Percentiles rank a stretch among this genome's conserved stretches.
These are phyloP conservation scores for Pteropus rufus DNA, from an alignment of 2,797 vertebrate species.

Conservation along the genomic window DNA sequence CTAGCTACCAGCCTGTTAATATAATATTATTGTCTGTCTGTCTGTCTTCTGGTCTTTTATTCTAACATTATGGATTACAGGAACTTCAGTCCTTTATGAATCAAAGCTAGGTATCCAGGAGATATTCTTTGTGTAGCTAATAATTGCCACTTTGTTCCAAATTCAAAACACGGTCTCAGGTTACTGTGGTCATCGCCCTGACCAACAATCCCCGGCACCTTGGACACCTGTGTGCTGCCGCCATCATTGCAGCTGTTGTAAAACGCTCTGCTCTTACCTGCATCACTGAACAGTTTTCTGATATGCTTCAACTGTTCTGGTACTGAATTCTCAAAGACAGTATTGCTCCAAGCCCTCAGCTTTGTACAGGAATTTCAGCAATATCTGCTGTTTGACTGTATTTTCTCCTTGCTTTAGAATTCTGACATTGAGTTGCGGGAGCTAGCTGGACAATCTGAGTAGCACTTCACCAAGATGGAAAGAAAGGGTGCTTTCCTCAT, in stretches of 20 bases:
- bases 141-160: neutral
- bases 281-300: slow-evolving; percentile 31
- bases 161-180: neutral
- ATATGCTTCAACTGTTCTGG: neutral
- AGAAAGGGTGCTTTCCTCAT: neutral
- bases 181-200: neutral
- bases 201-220: neutral
- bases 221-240: neutral
- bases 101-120: neutral
- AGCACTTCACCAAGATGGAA: neutral
- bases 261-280: neutral
- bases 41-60: neutral
- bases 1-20: neutral
- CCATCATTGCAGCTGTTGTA: neutral
- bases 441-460: neutral
- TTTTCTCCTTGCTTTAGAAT: neutral
- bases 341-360: neutral
- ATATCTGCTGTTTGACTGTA: slow-evolving; percentile 43
- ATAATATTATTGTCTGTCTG: neutral
- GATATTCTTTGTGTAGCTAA: neutral
- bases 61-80: neutral
- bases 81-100: neutral
- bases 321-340: neutral
- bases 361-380: slow-evolving; percentile 20
- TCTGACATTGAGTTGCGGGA: neutral